Conservation (phyloP, 2,113 vertebrate species). For the Benitochromis conjunctus region DNA sequence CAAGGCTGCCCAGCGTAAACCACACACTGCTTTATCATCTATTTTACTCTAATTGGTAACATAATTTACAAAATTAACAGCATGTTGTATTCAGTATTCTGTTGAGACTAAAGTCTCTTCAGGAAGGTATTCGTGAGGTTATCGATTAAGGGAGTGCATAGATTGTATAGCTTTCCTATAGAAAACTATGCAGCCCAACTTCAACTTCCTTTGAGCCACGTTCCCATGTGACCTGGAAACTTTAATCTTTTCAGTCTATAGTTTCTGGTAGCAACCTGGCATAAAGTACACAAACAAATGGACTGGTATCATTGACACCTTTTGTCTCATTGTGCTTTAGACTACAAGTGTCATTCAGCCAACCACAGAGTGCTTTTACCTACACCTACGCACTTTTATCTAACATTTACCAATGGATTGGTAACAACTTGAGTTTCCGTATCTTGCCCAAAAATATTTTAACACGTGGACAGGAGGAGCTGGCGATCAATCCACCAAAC, state of each 20-base stretch:
- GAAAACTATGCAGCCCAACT: neutral
- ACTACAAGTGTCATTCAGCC: neutral
- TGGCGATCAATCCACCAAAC: neutral
- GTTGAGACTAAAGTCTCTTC: neutral
- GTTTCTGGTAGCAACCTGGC: neutral
- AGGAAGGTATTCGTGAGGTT: neutral
- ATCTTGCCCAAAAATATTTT: neutral
- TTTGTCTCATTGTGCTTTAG: neutral
- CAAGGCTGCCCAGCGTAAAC: neutral
- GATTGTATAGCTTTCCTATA: neutral
- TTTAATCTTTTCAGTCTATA: neutral
- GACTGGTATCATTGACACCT: neutral
- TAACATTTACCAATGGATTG: neutral
- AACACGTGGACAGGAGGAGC: neutral
- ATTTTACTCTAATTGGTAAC: neutral
- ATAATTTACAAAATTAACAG: neutral
- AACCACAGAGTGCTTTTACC: neutral
- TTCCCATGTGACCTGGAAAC: neutral
- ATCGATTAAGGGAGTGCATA: neutral
- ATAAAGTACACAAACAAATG: neutral
- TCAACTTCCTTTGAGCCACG: neutral
- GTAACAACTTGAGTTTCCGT: neutral
- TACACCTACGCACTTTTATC: neutral
- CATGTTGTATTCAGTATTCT: neutral
- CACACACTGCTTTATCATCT: neutral